These are phyloP conservation scores for Theonella swinhoei DNA, from an alignment of 37 sponge, comb jelly and placozoan genomes.

Conservation along the genomic window DNA sequence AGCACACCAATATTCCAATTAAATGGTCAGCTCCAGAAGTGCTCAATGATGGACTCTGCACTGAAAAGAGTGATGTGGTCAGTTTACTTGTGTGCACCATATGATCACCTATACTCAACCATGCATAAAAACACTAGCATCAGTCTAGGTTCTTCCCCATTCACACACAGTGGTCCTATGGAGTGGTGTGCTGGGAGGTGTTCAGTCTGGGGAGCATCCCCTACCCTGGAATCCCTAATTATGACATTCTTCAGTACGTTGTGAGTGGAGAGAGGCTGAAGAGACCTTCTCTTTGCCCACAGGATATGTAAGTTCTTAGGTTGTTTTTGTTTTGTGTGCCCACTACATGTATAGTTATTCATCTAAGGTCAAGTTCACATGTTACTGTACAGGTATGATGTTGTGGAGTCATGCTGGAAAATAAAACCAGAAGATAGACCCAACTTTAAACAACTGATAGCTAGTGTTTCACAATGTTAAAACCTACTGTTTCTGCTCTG, in stretches of 20 bases:
- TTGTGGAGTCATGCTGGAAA: not conserved
- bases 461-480: too few relatives aligned
- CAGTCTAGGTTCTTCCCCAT: not conserved
- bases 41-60: slow-evolving; percentile 33
- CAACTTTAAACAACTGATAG: too few relatives aligned
- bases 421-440: not conserved
- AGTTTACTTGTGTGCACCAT: not conserved
- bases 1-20: slow-evolving; percentile 15
- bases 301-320: slow-evolving; percentile 20
- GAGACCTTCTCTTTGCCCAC: slow-evolving; percentile 34
- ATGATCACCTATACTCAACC: too few relatives aligned
- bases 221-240: slow-evolving; percentile 66
- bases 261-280: slow-evolving; percentile 29
- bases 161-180: not conserved
- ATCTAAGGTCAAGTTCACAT: too few relatives aligned
- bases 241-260: slow-evolving; percentile 51
- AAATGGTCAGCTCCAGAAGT: slow-evolving; percentile 54
- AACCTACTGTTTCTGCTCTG: too few relatives aligned
- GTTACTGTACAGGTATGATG: not conserved
- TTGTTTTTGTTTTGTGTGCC: too few relatives aligned
- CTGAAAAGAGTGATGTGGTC: slow-evolving; percentile 49
- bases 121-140: too few relatives aligned
- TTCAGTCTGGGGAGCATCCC: slow-evolving; percentile 61
- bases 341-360: not conserved
- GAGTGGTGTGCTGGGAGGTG: slow-evolving; percentile 5